Base-by-base conservation (phyloP, 1,140 invertebrate genomes). In the Drosophila grimshawi region DNA sequence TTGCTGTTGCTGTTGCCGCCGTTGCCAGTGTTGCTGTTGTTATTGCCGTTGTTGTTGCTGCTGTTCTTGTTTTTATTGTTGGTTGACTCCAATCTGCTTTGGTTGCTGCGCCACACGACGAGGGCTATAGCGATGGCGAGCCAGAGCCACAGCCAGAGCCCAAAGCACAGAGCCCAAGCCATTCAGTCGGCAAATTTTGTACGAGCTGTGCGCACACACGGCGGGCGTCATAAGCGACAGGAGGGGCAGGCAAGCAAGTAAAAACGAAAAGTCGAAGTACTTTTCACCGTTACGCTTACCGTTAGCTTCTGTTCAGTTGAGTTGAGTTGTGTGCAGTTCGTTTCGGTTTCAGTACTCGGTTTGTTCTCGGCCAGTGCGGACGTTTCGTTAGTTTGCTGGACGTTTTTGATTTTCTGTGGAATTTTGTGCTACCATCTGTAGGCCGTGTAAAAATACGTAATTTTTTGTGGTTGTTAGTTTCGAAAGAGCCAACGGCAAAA, bases 71-170 rank as follows among this genome's bases (percentile, higher is more conserved):
- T 90, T 89, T 89, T 89, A 89, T 89, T 89, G 85, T 89, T 88
- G 85, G 85, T 89, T 89, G 86, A 89, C 85, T 89, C 85, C 85
- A 89, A 90, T 89, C 85, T 89, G 85, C 85, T 89, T 89, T 89
- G 85, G 85, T 88, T 88, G 85, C 85, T 88, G 85, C 85, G 85
- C 85, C 85, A 89, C 81, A 89, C 85, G 70, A 88, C 76, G 78
- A 76, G 43, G 75, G 61, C 66, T 10, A 56, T 53, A 49, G 39
- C 76, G 41, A 57, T 45, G 72, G 41, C 53, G 32, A 65, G 67
- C 63, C 41, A 62, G 53, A 55, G 48, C 51, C 33, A 72, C 19
- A 65, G 63, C 81, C 65, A 73, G 71, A 65, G 70, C 51, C 71
- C 19, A 19, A 19, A 19, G 19, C 19, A 19, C 19, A 70, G 30